Conservation (phyloP, 2,797 vertebrate species). For the Taeniopygia guttata region DNA sequence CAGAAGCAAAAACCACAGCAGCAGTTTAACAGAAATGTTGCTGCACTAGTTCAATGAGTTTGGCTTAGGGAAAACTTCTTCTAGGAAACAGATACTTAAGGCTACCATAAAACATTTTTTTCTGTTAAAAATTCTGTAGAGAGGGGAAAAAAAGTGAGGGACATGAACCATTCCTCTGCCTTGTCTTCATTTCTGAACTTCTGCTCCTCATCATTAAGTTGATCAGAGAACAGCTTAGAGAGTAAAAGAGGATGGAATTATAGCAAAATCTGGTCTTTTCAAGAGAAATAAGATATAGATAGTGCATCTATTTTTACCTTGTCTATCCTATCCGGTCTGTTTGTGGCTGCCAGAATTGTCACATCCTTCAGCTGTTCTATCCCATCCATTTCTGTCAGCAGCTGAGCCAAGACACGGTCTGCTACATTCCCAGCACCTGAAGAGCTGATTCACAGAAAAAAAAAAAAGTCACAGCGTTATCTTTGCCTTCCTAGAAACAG, state of each 20-base stretch:
- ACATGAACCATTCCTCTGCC: background rate
- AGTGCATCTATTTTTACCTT: slow-evolving; percentile 80
- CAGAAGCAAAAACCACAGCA: slow-evolving; percentile 45
- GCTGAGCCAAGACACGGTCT: slow-evolving; percentile 92
- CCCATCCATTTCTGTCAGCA: slow-evolving; percentile 97
- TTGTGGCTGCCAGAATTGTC: slow-evolving; percentile 93
- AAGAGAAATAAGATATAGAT: background rate
- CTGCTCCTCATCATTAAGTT: background rate
- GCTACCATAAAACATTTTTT: background rate
- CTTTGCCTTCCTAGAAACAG: background rate
- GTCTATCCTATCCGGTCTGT: slow-evolving; percentile 96
- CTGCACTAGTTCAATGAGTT: background rate
- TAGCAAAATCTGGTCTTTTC: background rate
- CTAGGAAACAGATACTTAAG: slow-evolving; percentile 3
- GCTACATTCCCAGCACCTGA: slow-evolving; percentile 84
- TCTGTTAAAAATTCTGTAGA: background rate
- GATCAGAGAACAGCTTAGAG: background rate
- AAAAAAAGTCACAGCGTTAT: background rate
- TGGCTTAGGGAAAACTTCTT: background rate
- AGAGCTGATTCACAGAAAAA: slow-evolving; percentile 73
- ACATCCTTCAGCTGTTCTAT: slow-evolving; percentile 91
- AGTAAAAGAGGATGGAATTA: background rate
- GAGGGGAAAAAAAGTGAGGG: fast-evolving
- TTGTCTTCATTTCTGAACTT: background rate
- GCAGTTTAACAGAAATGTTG: background rate